Evolutionary conservation across 1,140 invertebrate genomes (phyloP).

Genomic region (Zaprionus nigranus): DNA sequence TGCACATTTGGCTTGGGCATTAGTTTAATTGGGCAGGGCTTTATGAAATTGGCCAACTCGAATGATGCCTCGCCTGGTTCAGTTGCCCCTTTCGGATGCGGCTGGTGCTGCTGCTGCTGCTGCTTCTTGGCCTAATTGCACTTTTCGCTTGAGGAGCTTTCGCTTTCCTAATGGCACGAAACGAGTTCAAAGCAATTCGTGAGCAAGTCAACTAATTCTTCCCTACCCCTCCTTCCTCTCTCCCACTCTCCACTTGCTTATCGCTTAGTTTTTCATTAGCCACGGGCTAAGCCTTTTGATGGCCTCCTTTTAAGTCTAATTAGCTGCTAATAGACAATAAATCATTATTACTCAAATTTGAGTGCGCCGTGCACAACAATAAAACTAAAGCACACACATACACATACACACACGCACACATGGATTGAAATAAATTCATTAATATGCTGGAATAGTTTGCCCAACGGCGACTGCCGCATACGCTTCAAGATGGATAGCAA

Average conservation of each 20-base stretch:
- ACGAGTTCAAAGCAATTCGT: slow-evolving; percentile 71
- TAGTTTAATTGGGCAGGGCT: slow-evolving; percentile 56
- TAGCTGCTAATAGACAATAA: slow-evolving; percentile 81
- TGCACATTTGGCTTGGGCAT: slow-evolving; percentile 48
- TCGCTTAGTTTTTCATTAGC: slow-evolving; percentile 76
- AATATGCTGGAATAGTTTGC: slow-evolving; percentile 24
- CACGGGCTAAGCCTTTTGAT: slow-evolving; percentile 71
- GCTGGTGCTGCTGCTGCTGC: slow-evolving; percentile 5
- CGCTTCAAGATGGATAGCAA: slow-evolving; percentile 10
- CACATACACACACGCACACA: slow-evolving; percentile 23
- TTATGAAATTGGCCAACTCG: slow-evolving; percentile 56
- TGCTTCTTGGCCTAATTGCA: slow-evolving; percentile 67
- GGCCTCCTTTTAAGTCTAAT: slow-evolving; percentile 78
- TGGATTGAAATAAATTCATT: slow-evolving; percentile 65
- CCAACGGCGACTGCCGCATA: slow-evolving; percentile 15
- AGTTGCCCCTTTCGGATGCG: neutral
- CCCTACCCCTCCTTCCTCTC: neutral
- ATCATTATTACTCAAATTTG: slow-evolving; percentile 82
- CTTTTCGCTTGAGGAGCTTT: slow-evolving; percentile 62
- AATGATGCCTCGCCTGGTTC: slow-evolving; percentile 6
- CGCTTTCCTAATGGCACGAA: slow-evolving; percentile 65
- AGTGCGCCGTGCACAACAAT: slow-evolving; percentile 47
- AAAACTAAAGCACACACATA: slow-evolving; percentile 31
- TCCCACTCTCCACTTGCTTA: neutral
- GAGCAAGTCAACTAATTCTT: slow-evolving; percentile 1